Evolutionary conservation across 2,888 invertebrate species (phyloP).

Genomic region (Cecidostiba fungosa): DNA sequence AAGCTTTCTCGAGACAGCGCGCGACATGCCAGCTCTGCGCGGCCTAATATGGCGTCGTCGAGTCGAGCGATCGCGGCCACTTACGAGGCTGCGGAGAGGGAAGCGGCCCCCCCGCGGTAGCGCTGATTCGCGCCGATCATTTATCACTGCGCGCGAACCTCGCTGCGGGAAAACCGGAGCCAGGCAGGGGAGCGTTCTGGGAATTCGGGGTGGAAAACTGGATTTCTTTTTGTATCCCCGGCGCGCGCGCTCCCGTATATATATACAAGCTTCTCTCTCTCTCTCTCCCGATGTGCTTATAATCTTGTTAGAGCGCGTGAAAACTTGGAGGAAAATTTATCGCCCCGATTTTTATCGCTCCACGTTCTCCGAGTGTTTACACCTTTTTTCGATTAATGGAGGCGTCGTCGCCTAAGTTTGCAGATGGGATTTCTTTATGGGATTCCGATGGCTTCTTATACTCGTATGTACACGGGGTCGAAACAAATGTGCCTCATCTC

Average conservation of each 20-base stretch:
- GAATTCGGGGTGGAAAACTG: constrained; percentile 49
- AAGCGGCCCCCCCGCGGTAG: constrained; percentile 23
- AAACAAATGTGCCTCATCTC: not conserved
- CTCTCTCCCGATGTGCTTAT: constrained; percentile 24
- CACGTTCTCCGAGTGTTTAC: constrained; percentile 16
- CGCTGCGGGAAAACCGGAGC: constrained; percentile 29
- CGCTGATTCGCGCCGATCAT: constrained; percentile 57
- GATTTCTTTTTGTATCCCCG: constrained; percentile 39
- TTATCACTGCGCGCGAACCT: constrained; percentile 47
- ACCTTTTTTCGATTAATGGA: constrained; percentile 15
- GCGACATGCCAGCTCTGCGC: not conserved
- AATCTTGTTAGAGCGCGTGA: constrained; percentile 46
- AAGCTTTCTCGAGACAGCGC: not conserved
- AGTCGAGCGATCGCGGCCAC: constrained; percentile 29
- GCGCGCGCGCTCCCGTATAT: not conserved
- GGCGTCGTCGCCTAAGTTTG: not conserved
- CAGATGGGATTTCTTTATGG: not conserved
- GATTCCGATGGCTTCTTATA: constrained; percentile 37
- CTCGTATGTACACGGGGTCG: not conserved
- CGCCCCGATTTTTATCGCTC: constrained; percentile 37
- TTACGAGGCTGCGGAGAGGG: constrained; percentile 4
- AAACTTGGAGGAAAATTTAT: constrained; percentile 55
- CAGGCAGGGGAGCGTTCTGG: constrained; percentile 23
- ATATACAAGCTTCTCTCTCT: not conserved
- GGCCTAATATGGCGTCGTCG: constrained; percentile 26